These are phyloP conservation scores for Ischnus inquisitorius DNA, from an alignment of 2,888 invertebrate species.

Conservation along the genomic window DNA sequence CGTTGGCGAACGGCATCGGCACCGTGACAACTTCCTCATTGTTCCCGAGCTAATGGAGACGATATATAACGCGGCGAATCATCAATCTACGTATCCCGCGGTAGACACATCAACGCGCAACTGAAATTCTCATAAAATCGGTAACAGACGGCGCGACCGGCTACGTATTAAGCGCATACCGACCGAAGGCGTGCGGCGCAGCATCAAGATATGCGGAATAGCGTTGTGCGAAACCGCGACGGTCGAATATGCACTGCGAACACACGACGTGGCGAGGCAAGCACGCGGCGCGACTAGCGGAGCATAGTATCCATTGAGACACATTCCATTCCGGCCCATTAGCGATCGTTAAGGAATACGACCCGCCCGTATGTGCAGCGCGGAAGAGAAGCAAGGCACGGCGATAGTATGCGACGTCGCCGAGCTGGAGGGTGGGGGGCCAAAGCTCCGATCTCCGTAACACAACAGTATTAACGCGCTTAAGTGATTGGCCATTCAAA, in stretches of 20 bases:
- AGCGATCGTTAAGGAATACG: conserved; percentile 69
- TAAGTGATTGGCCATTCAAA: conserved; percentile 27
- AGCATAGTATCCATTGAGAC: conserved; percentile 58
- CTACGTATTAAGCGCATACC: conserved; percentile 38
- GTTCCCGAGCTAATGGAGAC: conserved; percentile 8
- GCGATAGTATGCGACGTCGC: conserved; percentile 20
- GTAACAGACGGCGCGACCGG: conserved; percentile 50
- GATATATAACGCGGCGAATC: conserved; percentile 17
- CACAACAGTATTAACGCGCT: not conserved
- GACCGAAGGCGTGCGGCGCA: conserved; percentile 32
- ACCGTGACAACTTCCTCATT: conserved; percentile 20
- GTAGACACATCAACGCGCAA: not conserved
- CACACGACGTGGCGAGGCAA: conserved; percentile 29
- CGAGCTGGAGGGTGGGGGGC: not conserved
- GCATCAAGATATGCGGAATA: conserved; percentile 58
- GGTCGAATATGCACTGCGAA: conserved; percentile 51
- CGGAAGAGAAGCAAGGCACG: conserved; percentile 35
- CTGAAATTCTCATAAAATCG: conserved; percentile 63
- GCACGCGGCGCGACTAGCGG: conserved; percentile 36
- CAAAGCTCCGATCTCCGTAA: not conserved
- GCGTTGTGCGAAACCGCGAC: conserved; percentile 47
- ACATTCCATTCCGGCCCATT: conserved; percentile 67
- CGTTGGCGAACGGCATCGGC: not conserved
- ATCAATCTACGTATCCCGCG: conserved; percentile 30
- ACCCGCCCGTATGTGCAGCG: conserved; percentile 46